Conservation (phyloP, 2,888 invertebrate genomes). For the Drosophila emarginata region DNA sequence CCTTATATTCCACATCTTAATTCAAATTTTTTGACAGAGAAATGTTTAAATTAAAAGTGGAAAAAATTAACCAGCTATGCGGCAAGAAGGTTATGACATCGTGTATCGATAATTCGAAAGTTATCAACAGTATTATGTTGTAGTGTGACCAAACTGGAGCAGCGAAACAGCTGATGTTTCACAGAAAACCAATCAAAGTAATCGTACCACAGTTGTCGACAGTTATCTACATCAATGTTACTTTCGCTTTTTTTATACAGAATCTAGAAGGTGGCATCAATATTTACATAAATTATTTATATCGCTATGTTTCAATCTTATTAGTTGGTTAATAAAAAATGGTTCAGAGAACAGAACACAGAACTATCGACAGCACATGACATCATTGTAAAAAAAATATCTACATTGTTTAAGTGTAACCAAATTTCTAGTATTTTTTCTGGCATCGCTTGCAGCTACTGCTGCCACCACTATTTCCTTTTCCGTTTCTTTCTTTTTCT, state of each 20-base stretch:
- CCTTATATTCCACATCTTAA: background rate
- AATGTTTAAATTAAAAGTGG: background rate
- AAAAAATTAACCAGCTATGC: background rate
- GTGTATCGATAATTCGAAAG: background rate
- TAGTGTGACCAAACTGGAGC: too few species aligned
- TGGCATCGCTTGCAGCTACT: background rate
- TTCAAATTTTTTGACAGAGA: background rate
- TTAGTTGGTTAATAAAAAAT: too few species aligned
- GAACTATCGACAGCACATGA: too few species aligned
- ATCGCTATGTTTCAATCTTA: too few species aligned
- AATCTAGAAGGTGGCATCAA: too few species aligned
- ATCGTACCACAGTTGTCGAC: background rate
- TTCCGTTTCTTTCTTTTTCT: constrained; percentile 12
- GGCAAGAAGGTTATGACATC: constrained; percentile 4
- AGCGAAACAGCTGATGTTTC: too few species aligned
- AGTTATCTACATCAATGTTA: background rate
- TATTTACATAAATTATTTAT: too few species aligned
- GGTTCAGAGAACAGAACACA: too few species aligned
- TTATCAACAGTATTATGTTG: background rate
- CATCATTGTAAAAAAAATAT: background rate
- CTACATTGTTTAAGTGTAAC: background rate
- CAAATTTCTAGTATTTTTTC: background rate
- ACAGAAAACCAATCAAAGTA: too few species aligned
- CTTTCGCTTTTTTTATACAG: too few species aligned
- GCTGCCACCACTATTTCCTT: constrained; percentile 1